Base-by-base conservation (phyloP, 2,888 invertebrate genomes). In the Agrypnus murinus region DNA sequence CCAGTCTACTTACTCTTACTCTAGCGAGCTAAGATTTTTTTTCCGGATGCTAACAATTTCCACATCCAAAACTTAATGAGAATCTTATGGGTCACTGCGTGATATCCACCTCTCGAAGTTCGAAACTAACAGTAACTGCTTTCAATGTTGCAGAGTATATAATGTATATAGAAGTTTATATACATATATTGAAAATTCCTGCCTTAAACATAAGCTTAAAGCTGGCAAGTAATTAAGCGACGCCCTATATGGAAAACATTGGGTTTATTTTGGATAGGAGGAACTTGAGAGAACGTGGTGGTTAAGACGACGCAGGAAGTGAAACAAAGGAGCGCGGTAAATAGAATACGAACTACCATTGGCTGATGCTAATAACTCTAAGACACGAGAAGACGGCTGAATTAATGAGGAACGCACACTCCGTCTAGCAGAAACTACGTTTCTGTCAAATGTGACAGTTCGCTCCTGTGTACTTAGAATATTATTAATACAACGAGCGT, bases 361-460 rank as follows among this genome's bases (percentile, higher is more conserved):
- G 83, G 83, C 79, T 82, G 81, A 79, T 81, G 83, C 83, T 84
- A 84, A 84, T 84, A 84, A 83, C 82, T 82, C 80, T 81, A 81
- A 83, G 82, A 82, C 82, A 71, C 78, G 76, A 80, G 81, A 82
- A 83, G 83, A 83, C 81, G 83, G 80, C 80, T 80, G 83, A 84
- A 84, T 84, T 84, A 84, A 84, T 84, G 84, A 83, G 82, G 81
- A 81, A 73, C 77, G 74, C 74, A 72, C 72, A 72, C 72, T 72
- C 68, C 65, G 72, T 72, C 72, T 72, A 72, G 72, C 72, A 69
- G 72, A 72, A 72, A 72, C 68, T 72, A 67, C 66, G 63, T 53
- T 67, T 65, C 64, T 72, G 72, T 72, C 72, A 72, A 72, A 68
- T 72, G 72, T 72, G 72, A 72, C 72, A 72, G 72, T 72, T 72